These are phyloP conservation scores for Cyclura pinguis DNA, from an alignment of 2,797 vertebrate species.

Conservation along the genomic window DNA sequence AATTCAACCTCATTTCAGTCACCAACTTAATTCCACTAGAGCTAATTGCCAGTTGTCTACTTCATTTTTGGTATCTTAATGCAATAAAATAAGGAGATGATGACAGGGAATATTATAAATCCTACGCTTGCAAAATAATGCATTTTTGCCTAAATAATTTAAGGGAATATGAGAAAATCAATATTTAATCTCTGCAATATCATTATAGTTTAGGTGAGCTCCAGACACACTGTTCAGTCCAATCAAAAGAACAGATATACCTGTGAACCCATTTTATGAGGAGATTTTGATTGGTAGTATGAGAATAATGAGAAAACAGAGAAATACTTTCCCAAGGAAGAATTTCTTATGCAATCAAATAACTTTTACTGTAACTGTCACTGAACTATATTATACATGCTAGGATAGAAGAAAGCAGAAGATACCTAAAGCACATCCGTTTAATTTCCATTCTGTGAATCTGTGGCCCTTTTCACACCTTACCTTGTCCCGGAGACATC, in stretches of 20 bases:
- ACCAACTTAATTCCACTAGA: neutral
- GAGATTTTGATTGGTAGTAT: slow-evolving; percentile 34
- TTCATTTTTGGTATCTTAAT: slow-evolving; percentile 43
- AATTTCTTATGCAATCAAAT: slow-evolving; percentile 18
- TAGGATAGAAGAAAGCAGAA: neutral
- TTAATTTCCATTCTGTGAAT: slow-evolving; percentile 11
- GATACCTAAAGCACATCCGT: neutral
- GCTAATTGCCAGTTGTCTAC: neutral
- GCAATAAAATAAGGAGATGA: slow-evolving; percentile 49
- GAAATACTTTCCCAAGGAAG: neutral
- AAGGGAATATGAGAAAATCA: slow-evolving; percentile 68
- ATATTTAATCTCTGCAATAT: slow-evolving; percentile 71
- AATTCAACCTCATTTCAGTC: neutral
- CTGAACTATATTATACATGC: neutral
- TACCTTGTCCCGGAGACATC: too few species aligned
- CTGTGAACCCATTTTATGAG: slow-evolving; percentile 17
- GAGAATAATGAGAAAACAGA: slow-evolving; percentile 40
- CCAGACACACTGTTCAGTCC: slow-evolving; percentile 54
- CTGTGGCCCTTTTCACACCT: too few species aligned
- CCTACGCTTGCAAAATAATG: slow-evolving; percentile 56
- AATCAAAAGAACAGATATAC: slow-evolving; percentile 37
- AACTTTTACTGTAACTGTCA: neutral
- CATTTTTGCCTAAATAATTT: slow-evolving; percentile 54
- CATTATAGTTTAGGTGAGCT: slow-evolving; percentile 41
- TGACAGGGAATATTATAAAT: slow-evolving; percentile 42